phyloP scores from a whole-genome alignment of 2,797 vertebrate species.

The Nyctalus aviator region DNA sequence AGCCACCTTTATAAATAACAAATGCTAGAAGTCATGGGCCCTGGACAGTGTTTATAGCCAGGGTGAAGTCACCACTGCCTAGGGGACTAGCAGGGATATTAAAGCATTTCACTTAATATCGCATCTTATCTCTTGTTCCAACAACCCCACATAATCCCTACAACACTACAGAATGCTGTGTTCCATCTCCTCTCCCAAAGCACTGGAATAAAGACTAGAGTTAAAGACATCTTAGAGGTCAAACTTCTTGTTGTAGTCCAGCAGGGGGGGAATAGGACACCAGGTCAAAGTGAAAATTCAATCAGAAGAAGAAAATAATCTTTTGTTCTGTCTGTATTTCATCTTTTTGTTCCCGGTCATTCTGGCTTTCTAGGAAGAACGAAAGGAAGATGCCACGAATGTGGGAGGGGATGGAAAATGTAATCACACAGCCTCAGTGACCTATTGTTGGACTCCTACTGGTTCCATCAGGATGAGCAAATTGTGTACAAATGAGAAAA shows the following conservation, averaged over 20 bases:
- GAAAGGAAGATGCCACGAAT: background rate
- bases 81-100: slow-evolving; percentile 46
- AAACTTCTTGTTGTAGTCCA: slow-evolving; percentile 13
- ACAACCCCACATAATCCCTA: background rate
- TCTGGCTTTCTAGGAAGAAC: slow-evolving; percentile 33
- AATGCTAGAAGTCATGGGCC: slow-evolving; percentile 58
- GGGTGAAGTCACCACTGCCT: slow-evolving; percentile 47
- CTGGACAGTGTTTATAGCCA: slow-evolving; percentile 35
- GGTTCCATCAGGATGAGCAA: slow-evolving; percentile 52
- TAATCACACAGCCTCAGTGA: background rate
- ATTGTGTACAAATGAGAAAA: slow-evolving; percentile 55
- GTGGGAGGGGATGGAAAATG: slow-evolving; percentile 32
- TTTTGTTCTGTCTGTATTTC: slow-evolving; percentile 37
- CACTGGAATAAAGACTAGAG: slow-evolving; percentile 41
- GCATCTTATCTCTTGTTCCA: slow-evolving; percentile 69
- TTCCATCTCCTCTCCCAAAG: background rate
- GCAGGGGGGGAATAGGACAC: background rate
- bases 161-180: background rate
- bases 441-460: background rate
- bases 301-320: slow-evolving; percentile 63
- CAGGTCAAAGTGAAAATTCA: slow-evolving; percentile 43
- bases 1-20: slow-evolving; percentile 72
- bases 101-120: slow-evolving; percentile 63
- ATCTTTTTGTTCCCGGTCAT: slow-evolving; percentile 11
- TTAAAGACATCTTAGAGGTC: slow-evolving; percentile 17